These are phyloP conservation scores for Cyclina sinensis DNA, from an alignment of 1,140 invertebrate species.

Conservation along the genomic window DNA sequence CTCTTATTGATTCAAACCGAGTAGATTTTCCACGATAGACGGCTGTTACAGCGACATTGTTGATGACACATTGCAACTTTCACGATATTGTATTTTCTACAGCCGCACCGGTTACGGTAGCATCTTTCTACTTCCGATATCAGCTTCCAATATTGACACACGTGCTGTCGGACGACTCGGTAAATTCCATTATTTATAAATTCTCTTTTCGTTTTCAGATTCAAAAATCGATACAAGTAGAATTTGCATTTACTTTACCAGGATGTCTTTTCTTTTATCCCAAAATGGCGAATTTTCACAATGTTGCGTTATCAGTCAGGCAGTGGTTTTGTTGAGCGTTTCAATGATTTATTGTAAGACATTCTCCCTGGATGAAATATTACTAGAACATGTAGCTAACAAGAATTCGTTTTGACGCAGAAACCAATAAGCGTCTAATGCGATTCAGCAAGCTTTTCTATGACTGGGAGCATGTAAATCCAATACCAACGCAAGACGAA, in stretches of 20 bases:
- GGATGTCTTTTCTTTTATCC: background rate
- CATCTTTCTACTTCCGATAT: constrained; percentile 37
- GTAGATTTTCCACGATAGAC: constrained; percentile 32
- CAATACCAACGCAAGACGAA: background rate
- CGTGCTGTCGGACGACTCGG: constrained; percentile 13
- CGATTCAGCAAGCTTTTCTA: constrained; percentile 14
- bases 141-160: constrained; percentile 46
- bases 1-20: constrained; percentile 1
- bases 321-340: background rate
- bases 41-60: background rate
- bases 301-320: background rate
- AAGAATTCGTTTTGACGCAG: background rate
- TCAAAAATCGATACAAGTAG: background rate
- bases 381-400: constrained; percentile 10
- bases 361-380: background rate
- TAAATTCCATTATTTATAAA: constrained; percentile 7
- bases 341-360: background rate
- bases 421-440: constrained; percentile 7
- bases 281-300: background rate
- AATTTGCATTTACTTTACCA: background rate
- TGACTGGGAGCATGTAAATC: background rate
- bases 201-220: background rate
- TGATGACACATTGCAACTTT: constrained; percentile 49
- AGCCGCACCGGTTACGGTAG: constrained; percentile 18
- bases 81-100: constrained; percentile 37